A percentile compares a stretch with the other conserved stretches of the same genome.
Evolutionary conservation across 1,140 invertebrate species (phyloP).

Genomic region (Bombus confusus): DNA sequence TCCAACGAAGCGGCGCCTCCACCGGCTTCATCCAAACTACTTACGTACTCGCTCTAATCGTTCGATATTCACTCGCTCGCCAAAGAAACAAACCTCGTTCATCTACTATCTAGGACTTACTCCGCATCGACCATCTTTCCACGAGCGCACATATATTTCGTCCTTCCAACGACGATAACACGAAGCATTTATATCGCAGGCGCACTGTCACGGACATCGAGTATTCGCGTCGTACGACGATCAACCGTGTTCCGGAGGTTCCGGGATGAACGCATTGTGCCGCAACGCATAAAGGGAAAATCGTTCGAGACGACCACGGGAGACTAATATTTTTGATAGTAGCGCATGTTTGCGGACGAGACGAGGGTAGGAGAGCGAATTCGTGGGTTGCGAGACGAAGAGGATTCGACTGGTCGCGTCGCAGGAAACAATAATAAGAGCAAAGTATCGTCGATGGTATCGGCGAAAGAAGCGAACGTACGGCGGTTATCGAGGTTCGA

Average conservation of each 20-base stretch:
- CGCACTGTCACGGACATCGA: neutral
- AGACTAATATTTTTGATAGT: neutral
- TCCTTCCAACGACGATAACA: too few species aligned
- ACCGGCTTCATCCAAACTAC: neutral
- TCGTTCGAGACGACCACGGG: neutral
- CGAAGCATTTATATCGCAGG: too few species aligned
- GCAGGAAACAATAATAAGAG: conserved; percentile 21
- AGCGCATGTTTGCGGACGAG: too few species aligned
- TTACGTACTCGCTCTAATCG: too few species aligned
- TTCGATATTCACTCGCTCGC: too few species aligned
- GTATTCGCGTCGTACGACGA: conserved; percentile 19
- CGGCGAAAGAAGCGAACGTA: conserved; percentile 5
- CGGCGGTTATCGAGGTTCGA: conserved; percentile 20
- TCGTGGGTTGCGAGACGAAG: neutral
- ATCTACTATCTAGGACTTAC: too few species aligned
- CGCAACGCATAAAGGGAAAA: neutral
- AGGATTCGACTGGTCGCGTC: conserved; percentile 16
- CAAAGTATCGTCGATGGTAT: neutral
- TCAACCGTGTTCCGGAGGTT: neutral
- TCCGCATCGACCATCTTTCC: neutral
- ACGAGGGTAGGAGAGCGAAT: neutral
- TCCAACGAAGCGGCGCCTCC: neutral
- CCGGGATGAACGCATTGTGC: neutral
- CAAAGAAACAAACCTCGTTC: neutral
- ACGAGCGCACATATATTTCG: neutral